Evolutionary conservation across 2,888 invertebrate species (phyloP), one percentile per base, ranked within the genome.

Genomic region (Serripes groenlandicus): DNA sequence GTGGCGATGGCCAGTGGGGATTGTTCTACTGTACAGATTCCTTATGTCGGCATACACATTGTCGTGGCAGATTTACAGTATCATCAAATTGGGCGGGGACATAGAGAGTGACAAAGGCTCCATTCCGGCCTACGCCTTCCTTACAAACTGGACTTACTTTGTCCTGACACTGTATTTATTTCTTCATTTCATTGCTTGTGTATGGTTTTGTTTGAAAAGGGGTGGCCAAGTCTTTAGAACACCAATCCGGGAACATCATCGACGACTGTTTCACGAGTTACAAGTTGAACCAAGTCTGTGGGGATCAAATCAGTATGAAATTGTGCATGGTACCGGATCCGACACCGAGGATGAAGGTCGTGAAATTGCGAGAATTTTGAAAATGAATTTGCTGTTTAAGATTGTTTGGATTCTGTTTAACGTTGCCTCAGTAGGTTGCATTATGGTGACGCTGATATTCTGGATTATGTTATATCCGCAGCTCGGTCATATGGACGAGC

Each of bases 141-240:
- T 93, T 26, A 93, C 93, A n/a, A 92, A 90, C 81, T 93, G 93
- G 93, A 90, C 93, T 18, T 93, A 92, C 83, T 75, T 90, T 5
- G 73, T 92, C 35, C 86, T 93, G 9, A 86, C 90, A 2, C 32
- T 90, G 9, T 91, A 93, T 69, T 77, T 92, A 18, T 73, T 89
- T 26, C 32, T 87, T 0, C 88, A 90, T 75, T 81, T 83, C 26
- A 37, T 90, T 0, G 86, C 78, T 9, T 73, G 84, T 11, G 15
- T 89, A 1, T 32, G 87, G 3, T 85, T 84, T 62, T 62, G 69
- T 9, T 84, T 81, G 35, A 75, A 78, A 34, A 77, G 86, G 37
- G 81, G 83, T 0, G 69, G 81, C 15, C 72, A 68, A 23, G 21
- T 86, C 23, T 77, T 72, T 28, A 74, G 58, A 7, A 21, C 74